Base-by-base conservation (phyloP, 2,113 vertebrate species). In the Suricata suricatta region DNA sequence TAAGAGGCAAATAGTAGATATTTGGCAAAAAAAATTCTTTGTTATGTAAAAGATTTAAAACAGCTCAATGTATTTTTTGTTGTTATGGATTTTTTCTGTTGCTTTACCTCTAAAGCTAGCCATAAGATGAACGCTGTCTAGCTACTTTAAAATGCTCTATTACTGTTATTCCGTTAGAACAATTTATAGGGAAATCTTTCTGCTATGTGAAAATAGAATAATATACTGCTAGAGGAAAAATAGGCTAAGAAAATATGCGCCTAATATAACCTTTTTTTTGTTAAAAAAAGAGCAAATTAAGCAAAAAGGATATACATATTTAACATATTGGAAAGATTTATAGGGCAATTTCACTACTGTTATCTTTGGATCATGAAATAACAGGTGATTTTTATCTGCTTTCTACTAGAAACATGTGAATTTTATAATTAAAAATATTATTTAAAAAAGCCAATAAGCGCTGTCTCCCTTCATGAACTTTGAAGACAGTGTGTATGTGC, bases 401-500 rank as follows among this genome's bases (percentile, higher is more conserved):
- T 94, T 88, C 35, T 29, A 64, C 80, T 23, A 79, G 35, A 83
- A 95, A 31, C 76, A 52, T 66, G 13, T 74, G 17, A 54, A n/a
- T 79, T 91, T 97, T 92, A 90, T 68, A 79, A 79, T 79, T 87
- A 92, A 82, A 92, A 94, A 74, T 71, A 88, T 52, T 90, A 71
- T 69, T 76, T 63, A 68, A 90, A 82, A 47, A 54, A 88, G 5
- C 44, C 47, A 68, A 44, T 44, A 94, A 64, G 15, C 27, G 44
- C 41, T 41, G 1, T 66, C 10, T 57, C 44, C 15, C 10, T 72
- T 12, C 66, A 29, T 69, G 11, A 41, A 27, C 57, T 92, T 60
- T 54, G 64, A 95, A 80, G 6, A 66, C 3, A 38, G 27, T 19
- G 1, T 82, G 21, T 11, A 23, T 0, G 8, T 13, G 11, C 29